Percentiles rank a stretch among this genome's conserved stretches.
phyloP scores from a whole-genome alignment of 2,888 invertebrate species.

The Alitta virens region DNA sequence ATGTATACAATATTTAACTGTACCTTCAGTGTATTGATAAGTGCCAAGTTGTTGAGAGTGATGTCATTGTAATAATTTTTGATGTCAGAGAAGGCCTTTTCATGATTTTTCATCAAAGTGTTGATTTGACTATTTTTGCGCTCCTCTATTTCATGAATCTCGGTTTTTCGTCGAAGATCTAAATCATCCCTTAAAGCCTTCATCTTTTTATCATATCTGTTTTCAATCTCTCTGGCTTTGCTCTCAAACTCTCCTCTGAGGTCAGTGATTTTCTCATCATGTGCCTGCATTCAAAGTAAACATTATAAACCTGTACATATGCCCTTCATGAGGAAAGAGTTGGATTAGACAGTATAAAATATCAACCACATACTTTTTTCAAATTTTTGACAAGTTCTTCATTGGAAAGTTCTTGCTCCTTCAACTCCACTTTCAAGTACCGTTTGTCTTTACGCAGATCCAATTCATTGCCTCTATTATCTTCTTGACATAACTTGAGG shows the following conservation, averaged over 20 bases:
- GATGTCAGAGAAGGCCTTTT: conserved; percentile 81
- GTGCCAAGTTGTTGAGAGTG: conserved; percentile 84
- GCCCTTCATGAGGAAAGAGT: no score
- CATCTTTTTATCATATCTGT: conserved; percentile 74
- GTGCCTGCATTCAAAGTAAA: conserved; percentile 45
- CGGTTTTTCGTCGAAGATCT: conserved; percentile 60
- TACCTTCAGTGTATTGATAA: conserved; percentile 85
- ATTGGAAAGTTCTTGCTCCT: conserved; percentile 70
- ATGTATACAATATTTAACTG: neutral
- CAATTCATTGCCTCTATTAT: conserved; percentile 73
- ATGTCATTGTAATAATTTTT: conserved; percentile 95
- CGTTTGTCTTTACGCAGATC: conserved; percentile 75
- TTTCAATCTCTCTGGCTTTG: conserved; percentile 69
- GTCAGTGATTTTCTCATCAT: conserved; percentile 62
- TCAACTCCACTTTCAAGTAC: conserved; percentile 66
- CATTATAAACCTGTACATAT: no score
- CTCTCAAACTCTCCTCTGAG: conserved; percentile 67
- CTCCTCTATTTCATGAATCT: conserved; percentile 76
- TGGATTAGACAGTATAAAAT: no score
- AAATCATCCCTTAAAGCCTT: conserved; percentile 74
- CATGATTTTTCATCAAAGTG: conserved; percentile 76
- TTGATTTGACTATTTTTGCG: conserved; percentile 84
- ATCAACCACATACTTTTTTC: conserved; percentile 62
- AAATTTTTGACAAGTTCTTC: conserved; percentile 73
- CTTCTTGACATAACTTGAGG: conserved; percentile 77